These are phyloP conservation scores for Cheilinus undulatus DNA, from an alignment of 2,113 vertebrate genomes.

Conservation along the genomic window DNA sequence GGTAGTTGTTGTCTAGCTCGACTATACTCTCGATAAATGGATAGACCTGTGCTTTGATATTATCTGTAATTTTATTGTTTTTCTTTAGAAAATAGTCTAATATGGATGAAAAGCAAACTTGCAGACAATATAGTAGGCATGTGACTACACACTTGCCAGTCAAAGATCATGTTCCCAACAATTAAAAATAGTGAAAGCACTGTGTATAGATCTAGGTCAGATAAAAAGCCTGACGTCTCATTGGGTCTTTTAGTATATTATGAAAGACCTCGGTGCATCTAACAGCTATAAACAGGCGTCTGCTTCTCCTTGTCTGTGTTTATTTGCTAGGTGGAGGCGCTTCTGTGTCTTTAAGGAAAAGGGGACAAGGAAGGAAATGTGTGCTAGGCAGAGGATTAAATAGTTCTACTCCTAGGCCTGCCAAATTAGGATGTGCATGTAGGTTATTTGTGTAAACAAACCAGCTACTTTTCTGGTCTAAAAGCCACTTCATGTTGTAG, in stretches of 20 bases:
- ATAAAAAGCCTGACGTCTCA: conserved; percentile 7
- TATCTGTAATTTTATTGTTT: conserved; percentile 61
- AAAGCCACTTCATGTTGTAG: background rate
- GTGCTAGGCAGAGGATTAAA: background rate
- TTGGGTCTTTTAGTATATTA: conserved; percentile 2
- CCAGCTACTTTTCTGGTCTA: background rate
- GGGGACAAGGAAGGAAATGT: conserved; percentile 2
- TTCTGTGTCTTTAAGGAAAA: conserved; percentile 30
- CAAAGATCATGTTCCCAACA: conserved; percentile 51
- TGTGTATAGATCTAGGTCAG: conserved; percentile 60
- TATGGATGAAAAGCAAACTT: conserved; percentile 21
- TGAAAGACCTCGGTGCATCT: conserved; percentile 21
- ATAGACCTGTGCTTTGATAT: conserved; percentile 61
- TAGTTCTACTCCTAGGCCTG: conserved; percentile 8
- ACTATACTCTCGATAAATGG: conserved; percentile 64
- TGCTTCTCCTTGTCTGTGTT: conserved; percentile 24
- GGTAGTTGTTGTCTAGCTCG: conserved; percentile 69
- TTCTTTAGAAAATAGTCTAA: conserved; percentile 48
- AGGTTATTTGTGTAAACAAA: conserved; percentile 8
- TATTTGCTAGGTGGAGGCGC: background rate
- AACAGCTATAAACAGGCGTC: conserved; percentile 27
- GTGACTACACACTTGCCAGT: conserved; percentile 21
- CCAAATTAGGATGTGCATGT: conserved; percentile 33
- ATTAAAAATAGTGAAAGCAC: conserved; percentile 48
- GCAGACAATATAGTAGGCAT: conserved; percentile 31